Conservation (phyloP, 2,113 vertebrate species). For the Sminthopsis crassicaudata region DNA sequence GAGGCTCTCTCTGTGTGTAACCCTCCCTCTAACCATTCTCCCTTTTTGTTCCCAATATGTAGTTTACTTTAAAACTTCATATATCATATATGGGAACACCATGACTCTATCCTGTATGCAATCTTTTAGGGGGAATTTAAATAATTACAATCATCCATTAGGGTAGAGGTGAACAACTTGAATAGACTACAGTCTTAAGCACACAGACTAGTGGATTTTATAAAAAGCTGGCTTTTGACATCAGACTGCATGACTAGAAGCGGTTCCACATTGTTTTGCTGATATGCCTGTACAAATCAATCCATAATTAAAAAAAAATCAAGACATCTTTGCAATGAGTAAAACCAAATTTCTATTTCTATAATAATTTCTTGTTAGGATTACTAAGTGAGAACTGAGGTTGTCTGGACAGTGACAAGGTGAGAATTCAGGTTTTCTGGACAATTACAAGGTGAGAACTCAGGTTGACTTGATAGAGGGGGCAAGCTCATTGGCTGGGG, state of each 20-base stretch:
- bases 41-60: not conserved
- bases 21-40: not conserved
- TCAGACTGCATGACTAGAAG: conserved; percentile 60
- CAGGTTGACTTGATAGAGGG: no score
- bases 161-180: conserved; percentile 63
- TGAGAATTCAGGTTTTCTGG: no score
- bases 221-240: conserved; percentile 73
- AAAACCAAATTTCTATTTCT: conserved; percentile 46
- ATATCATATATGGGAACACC: conserved; percentile 74
- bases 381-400: no score
- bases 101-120: conserved; percentile 74
- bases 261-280: conserved; percentile 7
- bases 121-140: conserved; percentile 75
- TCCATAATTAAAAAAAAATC: conserved; percentile 49
- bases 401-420: no score
- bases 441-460: no score
- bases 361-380: no score
- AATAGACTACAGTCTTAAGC: conserved; percentile 58
- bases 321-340: conserved; percentile 31
- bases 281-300: conserved; percentile 49
- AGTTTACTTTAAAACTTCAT: conserved; percentile 68
- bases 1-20: conserved; percentile 44
- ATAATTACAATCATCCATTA: conserved; percentile 52
- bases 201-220: conserved; percentile 61
- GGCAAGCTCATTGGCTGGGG: no score